These are phyloP conservation scores for Oxyteleia sp. DNA, from an alignment of 2,888 invertebrate genomes.

Conservation along the genomic window DNA sequence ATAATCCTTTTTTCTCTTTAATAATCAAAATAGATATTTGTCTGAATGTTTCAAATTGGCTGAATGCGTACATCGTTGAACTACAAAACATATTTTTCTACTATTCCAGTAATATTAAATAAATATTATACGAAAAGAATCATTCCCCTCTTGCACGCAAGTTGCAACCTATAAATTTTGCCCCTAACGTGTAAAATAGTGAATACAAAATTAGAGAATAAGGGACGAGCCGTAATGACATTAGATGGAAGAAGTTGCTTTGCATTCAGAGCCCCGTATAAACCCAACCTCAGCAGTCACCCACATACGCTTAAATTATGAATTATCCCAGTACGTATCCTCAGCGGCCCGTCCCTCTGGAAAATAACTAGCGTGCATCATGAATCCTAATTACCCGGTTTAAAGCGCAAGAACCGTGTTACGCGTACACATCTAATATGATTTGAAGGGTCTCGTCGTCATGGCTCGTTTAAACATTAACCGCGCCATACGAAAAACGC, in stretches of 20 bases:
- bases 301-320: conserved; percentile 69
- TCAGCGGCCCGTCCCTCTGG: conserved; percentile 79
- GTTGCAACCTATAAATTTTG: too few relatives aligned
- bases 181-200: conserved; percentile 4
- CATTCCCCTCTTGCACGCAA: too few relatives aligned
- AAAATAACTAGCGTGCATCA: conserved; percentile 81
- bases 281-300: conserved; percentile 50
- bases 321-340: conserved; percentile 72
- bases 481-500: conserved; percentile 36
- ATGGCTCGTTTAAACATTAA: conserved; percentile 52
- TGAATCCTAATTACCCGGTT: conserved; percentile 83
- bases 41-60: too few relatives aligned
- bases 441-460: conserved; percentile 69
- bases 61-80: too few relatives aligned
- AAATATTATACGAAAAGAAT: too few relatives aligned
- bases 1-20: too few relatives aligned
- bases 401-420: conserved; percentile 71
- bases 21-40: too few relatives aligned
- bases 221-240: conserved; percentile 44
- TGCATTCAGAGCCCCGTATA: conserved; percentile 52
- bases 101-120: too few relatives aligned
- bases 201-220: conserved; percentile 34
- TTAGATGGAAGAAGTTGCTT: conserved; percentile 60
- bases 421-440: conserved; percentile 59
- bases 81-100: too few relatives aligned